These are phyloP conservation scores for Drosophila kurseongensis DNA, from an alignment of 1,140 invertebrate species.

Conservation along the genomic window DNA sequence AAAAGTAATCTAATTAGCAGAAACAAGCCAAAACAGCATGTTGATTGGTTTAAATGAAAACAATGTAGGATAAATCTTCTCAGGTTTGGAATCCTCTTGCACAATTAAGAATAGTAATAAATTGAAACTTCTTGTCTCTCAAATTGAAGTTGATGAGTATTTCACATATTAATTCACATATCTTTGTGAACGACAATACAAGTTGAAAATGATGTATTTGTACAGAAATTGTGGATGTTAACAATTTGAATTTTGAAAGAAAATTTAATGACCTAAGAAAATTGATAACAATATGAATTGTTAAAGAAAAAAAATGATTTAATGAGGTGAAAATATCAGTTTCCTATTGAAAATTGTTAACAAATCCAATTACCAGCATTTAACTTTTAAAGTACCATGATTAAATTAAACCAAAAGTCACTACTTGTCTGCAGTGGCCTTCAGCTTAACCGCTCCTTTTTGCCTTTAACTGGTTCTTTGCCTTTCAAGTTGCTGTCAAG, in stretches of 20 bases:
- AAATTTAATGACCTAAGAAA: too few relatives aligned
- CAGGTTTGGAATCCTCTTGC: not conserved
- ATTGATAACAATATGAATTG: too few relatives aligned
- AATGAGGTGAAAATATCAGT: too few relatives aligned
- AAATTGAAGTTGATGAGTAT: not conserved
- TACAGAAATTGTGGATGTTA: too few relatives aligned
- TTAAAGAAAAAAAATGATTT: too few relatives aligned
- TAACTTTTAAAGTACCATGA: not conserved
- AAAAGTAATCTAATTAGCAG: conserved; percentile 35
- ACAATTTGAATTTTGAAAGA: too few relatives aligned
- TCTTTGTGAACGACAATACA: too few relatives aligned
- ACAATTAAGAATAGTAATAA: not conserved
- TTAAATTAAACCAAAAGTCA: conserved; percentile 2
- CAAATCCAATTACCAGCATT: not conserved
- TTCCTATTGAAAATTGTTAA: not conserved
- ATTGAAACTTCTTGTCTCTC: not conserved
- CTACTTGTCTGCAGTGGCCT: conserved; percentile 4
- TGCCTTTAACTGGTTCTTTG: conserved; percentile 45
- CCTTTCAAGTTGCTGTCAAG: conserved; percentile 24
- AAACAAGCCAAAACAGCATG: conserved; percentile 18
- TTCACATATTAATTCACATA: not conserved
- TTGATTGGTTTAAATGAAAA: conserved; percentile 21
- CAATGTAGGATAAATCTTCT: not conserved
- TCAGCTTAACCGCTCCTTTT: conserved; percentile 5
- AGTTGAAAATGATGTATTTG: too few relatives aligned